Evolutionary conservation across 2,888 invertebrate species (phyloP), one percentile per base, ranked within the genome.

Genomic region (Drosophila ochracea): DNA sequence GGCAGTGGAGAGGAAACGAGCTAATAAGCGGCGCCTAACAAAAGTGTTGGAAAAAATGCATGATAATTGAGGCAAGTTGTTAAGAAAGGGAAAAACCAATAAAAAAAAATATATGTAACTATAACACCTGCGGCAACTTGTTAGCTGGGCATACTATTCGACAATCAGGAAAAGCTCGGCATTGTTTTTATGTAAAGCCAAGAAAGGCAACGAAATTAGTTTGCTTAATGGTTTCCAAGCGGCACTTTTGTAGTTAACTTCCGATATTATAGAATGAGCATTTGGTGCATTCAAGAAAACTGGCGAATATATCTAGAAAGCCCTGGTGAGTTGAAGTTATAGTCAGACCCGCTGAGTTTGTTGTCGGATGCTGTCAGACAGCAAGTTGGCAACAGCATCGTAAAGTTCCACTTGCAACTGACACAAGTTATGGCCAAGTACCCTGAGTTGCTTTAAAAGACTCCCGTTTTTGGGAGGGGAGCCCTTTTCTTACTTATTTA

Each of bases 11-110:
- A 82, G 89, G 89, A 87, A 89, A 78, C 77, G 69, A 69, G 78
- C 80, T 88, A 88, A 89, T 89, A 88, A 85, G 89, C 83, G 84
- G 84, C 89, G 85, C 89, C 77, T 85, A 67, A 77, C 31, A 75
- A 70, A 80, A 85, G 81, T 85, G 85, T 84, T 82, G 80, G 57
- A 64, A 61, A 65, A 61, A 58, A 71, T 58, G 37, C 53, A 59
- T 68, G 65, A 76, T 77, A 80, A 80, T 80, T 80, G 79, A 63
- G 66, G 30, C 80, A 61, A 73, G 64, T 73, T 76, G 69, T 66
- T 60, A 63, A 73, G 68, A 58, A 39, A 64, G 21, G n/a, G 37
- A 71, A 43, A 62, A 50, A 61, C 43, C 55, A 50, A 52, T 21
- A 53, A 49, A 64, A 52, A 67, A 68, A 60, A 63, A 57, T 54